Base-by-base conservation (phyloP, 2,888 invertebrate species). In the Lasius platythorax region DNA sequence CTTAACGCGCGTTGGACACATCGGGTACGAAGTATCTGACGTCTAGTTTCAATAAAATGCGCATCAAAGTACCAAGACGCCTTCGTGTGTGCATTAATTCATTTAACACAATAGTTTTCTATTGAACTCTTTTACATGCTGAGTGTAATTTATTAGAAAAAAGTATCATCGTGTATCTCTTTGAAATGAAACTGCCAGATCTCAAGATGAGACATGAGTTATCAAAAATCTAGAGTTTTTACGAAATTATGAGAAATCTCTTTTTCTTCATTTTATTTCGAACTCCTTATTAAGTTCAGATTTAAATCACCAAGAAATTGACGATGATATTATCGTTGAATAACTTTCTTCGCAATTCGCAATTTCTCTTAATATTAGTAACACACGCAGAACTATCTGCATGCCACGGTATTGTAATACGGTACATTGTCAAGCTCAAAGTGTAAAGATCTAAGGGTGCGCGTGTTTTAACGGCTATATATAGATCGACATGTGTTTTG, bases 1-100 rank as follows among this genome's bases (percentile, higher is more conserved):
- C 85, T 89, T 91, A 87, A 88, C 84, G 87, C 73, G 40, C 53
- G 66, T 70, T 12, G 90, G 85, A 85, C 87, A 85, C 87, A 87
- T 76, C 72, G 83, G 73, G 68, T 56, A 86, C 63, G 74, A 74
- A 81, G 46, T 73, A 46, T 75, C 56, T 58, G 74, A 67, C n/a
- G 79, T 79, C 58, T 28, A 73, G 53, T 58, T 79, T 72, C 64
- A 81, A 73, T 84, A 73, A 79, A 74, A 56, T n/a, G 30, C 56
- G 37, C 72, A 72, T 85, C 75, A 64, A 66, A 75, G 84, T 33
- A 64, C 46, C n/a, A 33, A 61, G 43, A 9, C 56, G 53, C 28
- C 66, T 53, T 12, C n/a, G n/a, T 40, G 15, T n/a, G 53, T 56
- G 43, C 56, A 56, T 56, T 53, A 30, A 30, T 56, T 78, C 56